These are phyloP conservation scores for Leptopilina drosophilae DNA, from an alignment of 2,888 invertebrate genomes.

Conservation along the genomic window DNA sequence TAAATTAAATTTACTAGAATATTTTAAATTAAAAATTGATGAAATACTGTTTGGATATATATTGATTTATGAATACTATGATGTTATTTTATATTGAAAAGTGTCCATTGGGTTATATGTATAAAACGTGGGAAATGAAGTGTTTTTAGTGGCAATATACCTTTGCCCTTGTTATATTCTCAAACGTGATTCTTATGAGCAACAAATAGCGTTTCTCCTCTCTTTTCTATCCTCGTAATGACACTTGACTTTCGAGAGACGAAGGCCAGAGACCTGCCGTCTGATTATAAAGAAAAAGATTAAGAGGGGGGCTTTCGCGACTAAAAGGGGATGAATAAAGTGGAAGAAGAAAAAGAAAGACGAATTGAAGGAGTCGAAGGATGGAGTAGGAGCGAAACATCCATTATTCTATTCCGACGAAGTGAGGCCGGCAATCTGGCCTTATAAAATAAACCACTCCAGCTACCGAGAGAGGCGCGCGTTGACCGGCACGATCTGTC, in stretches of 20 bases:
- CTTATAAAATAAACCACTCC: constrained; percentile 74
- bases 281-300: background rate
- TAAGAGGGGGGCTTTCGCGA: constrained; percentile 23
- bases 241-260: constrained; percentile 64
- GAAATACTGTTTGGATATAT: too few species aligned
- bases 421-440: constrained; percentile 73
- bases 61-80: too few species aligned
- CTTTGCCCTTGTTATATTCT: constrained; percentile 9
- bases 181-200: constrained; percentile 27
- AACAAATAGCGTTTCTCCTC: constrained; percentile 50
- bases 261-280: constrained; percentile 53
- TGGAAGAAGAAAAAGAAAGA: constrained; percentile 31
- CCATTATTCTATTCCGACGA: constrained; percentile 75
- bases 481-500: constrained; percentile 70
- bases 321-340: constrained; percentile 47
- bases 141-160: constrained; percentile 10
- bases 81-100: too few species aligned
- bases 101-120: background rate
- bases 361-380: constrained; percentile 35
- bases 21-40: too few species aligned
- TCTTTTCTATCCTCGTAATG: constrained; percentile 50
- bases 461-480: constrained; percentile 57
- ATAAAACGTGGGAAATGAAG: constrained; percentile 10
- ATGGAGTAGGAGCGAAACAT: constrained; percentile 59
- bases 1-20: too few species aligned